Evolutionary conservation across 2,797 vertebrate species (phyloP), one percentile per base, ranked within the genome.

Genomic region (Enteromius fasciolatus): DNA sequence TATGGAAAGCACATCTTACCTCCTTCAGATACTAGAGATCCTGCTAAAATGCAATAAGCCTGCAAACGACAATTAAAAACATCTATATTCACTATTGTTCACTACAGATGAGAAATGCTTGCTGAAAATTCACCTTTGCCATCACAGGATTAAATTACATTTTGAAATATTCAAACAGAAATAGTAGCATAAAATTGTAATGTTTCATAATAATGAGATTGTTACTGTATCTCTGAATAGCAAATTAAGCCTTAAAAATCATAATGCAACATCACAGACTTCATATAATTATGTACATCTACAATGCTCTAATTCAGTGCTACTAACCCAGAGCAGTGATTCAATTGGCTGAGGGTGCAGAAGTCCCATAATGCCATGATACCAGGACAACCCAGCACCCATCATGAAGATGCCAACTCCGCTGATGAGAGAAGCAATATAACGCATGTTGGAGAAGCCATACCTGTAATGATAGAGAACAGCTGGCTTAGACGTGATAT

Each of bases 321-420:
- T 25, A 64, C 94, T 95, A 92, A 99, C 98, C 98, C 98, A 99
- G 78, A 99, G 91, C 77, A 99, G 93, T 74, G 98, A 99, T 85
- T 99, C 95, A 5, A 99, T 97, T 79, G 95, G 96, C 77, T 97
- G 94, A 64, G 98, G 98, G 88, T 99, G 95, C 89, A 99, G 92
- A 84, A 99, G 91, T 89, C 96, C 98, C 86, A 98, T 98, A 89
- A 99, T 94, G 83, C 98, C 98, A 41, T 99, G 98, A 91, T 99
- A 99, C 97, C 97, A 99, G 66, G 98, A 99, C 63, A 99, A 96
- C 77, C 98, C 98, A 5, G 98, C 96, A 44, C 98, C 98, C 98
- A 99, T 99, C 98, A 99, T 99, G 87, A 99, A 99, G 92, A 99
- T 99, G 79, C 98, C 98, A 81, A 99, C 98, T 1, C 98, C 98